phyloP scores from a whole-genome alignment of 2,888 invertebrate genomes.

The Gymnocheta viridis region DNA sequence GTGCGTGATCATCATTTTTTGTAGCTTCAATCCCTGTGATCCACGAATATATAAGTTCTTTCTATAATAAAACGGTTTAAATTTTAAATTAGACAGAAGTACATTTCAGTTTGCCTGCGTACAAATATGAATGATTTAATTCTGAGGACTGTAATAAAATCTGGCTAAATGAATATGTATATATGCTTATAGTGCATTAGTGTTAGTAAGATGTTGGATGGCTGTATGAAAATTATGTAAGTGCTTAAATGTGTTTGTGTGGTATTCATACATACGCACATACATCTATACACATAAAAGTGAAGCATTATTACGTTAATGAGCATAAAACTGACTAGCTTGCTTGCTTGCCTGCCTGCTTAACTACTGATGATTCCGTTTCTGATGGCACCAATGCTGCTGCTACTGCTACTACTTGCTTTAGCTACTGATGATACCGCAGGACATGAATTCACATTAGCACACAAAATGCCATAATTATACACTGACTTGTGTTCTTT shows the following conservation, averaged over 20 bases:
- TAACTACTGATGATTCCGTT: constrained; percentile 62
- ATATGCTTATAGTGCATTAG: neutral
- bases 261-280: neutral
- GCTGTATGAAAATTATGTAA: constrained; percentile 56
- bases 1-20: no score
- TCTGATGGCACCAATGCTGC: constrained; percentile 61
- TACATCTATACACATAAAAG: constrained; percentile 20
- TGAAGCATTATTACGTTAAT: constrained; percentile 65
- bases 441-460: constrained; percentile 79
- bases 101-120: neutral
- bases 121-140: constrained; percentile 37
- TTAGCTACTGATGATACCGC: constrained; percentile 71
- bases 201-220: constrained; percentile 51
- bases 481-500: constrained; percentile 71
- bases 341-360: constrained; percentile 32
- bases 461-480: constrained; percentile 79
- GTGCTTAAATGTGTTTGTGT: constrained; percentile 43
- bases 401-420: constrained; percentile 25
- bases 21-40: no score
- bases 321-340: constrained; percentile 61
- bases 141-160: constrained; percentile 60
- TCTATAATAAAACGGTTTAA: neutral
- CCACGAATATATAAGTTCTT: no score
- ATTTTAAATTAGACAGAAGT: neutral
- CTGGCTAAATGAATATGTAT: constrained; percentile 15